Percentiles rank a stretch among this genome's conserved stretches.
phyloP scores from a whole-genome alignment of 2,113 vertebrate species.

The Pungitius pungitius region DNA sequence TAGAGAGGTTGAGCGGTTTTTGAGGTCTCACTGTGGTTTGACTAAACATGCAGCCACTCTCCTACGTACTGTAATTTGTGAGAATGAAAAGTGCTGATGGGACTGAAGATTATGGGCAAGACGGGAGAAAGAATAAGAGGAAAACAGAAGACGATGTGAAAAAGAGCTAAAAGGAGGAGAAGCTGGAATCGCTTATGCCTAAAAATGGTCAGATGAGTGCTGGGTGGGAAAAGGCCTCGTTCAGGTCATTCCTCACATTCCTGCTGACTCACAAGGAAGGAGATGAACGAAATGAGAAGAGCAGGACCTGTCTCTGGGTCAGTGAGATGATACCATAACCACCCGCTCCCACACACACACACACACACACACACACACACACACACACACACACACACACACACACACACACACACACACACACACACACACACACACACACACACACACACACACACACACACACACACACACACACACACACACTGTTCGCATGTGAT shows the following conservation, averaged over 20 bases:
- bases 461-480: no score
- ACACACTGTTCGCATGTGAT: no score
- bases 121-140: slow-evolving; percentile 26
- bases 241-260: slow-evolving; percentile 80
- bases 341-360: no score
- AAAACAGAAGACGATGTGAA: slow-evolving; percentile 46
- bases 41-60: slow-evolving; percentile 64
- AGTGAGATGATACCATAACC: slow-evolving; percentile 15
- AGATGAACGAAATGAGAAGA: slow-evolving; percentile 34
- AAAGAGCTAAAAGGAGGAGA: slow-evolving; percentile 44
- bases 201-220: slow-evolving; percentile 77
- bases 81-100: slow-evolving; percentile 65
- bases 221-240: slow-evolving; percentile 62
- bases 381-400: no score
- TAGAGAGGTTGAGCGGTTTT: slow-evolving; percentile 60
- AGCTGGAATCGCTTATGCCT: slow-evolving; percentile 63
- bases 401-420: no score
- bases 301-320: slow-evolving; percentile 35
- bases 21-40: slow-evolving; percentile 63
- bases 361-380: no score
- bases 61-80: slow-evolving; percentile 68
- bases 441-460: no score
- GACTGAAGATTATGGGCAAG: slow-evolving; percentile 50
- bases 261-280: slow-evolving; percentile 75
- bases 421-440: no score